Evolutionary conservation across 2,113 vertebrate genomes (phyloP).

Genomic region (Mirounga angustirostris): DNA sequence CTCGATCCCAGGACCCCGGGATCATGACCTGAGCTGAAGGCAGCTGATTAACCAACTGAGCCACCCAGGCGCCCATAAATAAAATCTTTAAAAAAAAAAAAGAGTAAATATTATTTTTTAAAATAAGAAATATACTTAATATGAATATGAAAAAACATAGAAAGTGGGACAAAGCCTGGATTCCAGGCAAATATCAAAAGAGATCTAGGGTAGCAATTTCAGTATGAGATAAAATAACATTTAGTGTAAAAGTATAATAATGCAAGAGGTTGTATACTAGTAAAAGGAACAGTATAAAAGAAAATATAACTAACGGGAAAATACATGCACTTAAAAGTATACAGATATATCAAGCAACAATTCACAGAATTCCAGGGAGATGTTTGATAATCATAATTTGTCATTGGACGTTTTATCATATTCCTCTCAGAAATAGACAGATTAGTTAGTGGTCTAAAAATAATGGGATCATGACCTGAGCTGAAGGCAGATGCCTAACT

Average conservation of each 20-base stretch:
- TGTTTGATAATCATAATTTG: neutral
- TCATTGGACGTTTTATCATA: neutral
- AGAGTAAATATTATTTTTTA: neutral
- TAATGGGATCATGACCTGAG: neutral
- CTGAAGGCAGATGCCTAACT: neutral
- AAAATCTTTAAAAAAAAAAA: no score
- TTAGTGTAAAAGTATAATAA: neutral
- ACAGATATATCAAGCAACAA: neutral
- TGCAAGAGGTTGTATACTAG: neutral
- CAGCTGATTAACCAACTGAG: no score
- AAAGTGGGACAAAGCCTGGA: neutral
- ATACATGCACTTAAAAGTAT: neutral
- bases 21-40: no score
- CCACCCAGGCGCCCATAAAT: no score
- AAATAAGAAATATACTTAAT: neutral
- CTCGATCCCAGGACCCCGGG: no score
- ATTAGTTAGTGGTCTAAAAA: constrained; percentile 5
- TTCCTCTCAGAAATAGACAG: neutral
- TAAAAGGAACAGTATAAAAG: neutral
- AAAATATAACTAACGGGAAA: constrained; percentile 5
- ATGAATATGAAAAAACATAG: constrained; percentile 9
- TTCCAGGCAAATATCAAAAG: neutral
- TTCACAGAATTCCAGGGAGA: neutral
- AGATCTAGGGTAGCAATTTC: neutral
- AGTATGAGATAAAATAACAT: neutral